Evolutionary conservation across 2,113 vertebrate genomes (phyloP).

Genomic region (Megaceryle maxima): DNA sequence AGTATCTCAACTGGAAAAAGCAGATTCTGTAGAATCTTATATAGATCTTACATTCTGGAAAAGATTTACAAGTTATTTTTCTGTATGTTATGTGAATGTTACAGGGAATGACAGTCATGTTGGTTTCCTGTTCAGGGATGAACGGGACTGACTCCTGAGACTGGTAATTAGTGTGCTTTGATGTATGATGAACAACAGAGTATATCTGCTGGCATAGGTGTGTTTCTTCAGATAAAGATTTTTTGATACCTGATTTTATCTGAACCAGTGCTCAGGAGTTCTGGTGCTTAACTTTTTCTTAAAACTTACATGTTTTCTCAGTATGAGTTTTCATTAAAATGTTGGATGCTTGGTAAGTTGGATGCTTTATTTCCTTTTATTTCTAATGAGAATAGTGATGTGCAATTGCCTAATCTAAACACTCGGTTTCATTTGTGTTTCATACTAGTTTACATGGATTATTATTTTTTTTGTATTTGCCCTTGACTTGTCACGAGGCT

Average conservation of each 20-base stretch:
- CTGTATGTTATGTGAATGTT: neutral
- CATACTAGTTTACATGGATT: conserved; percentile 59
- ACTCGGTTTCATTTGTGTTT: conserved; percentile 65
- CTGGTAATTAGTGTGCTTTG: neutral
- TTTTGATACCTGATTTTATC: neutral
- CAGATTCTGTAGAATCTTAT: neutral
- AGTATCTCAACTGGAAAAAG: neutral
- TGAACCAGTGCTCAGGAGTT: neutral
- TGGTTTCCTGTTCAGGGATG: neutral
- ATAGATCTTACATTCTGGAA: neutral
- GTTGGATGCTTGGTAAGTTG: neutral
- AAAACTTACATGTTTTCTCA: neutral
- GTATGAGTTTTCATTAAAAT: neutral
- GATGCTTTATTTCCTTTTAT: neutral
- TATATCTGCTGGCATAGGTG: neutral
- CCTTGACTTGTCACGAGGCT: conserved; percentile 81
- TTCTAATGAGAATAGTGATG: neutral
- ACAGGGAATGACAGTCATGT: neutral
- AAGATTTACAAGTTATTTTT: neutral
- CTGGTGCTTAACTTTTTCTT: neutral
- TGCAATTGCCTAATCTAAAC: neutral
- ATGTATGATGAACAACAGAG: neutral
- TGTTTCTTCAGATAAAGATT: neutral
- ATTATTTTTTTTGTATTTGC: conserved; percentile 65
- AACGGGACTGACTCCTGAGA: neutral